A percentile compares a stretch with the other conserved stretches of the same genome.
phyloP scores from a whole-genome alignment of 2,113 vertebrate genomes.

The Tragelaphus imberbis region DNA sequence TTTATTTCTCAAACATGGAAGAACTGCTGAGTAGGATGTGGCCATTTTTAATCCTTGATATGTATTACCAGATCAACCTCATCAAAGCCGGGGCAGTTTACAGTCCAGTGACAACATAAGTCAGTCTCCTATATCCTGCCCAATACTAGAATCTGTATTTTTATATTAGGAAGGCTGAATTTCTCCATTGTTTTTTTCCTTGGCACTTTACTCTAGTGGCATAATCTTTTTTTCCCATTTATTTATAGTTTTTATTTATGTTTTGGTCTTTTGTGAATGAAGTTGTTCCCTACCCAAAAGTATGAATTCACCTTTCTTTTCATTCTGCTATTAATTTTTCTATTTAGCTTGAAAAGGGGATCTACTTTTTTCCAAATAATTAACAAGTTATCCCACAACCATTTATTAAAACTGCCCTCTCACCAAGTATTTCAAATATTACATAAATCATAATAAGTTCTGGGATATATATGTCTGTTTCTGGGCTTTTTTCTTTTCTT shows the following conservation, averaged over 20 bases:
- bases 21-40: not conserved
- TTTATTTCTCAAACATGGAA: not conserved
- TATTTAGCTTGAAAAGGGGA: not conserved
- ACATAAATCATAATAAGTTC: not conserved
- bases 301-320: not conserved
- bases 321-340: not conserved
- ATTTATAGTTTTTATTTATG: not conserved
- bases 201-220: not conserved
- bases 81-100: not conserved
- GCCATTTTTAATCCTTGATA: not conserved
- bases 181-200: not conserved
- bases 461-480: not conserved
- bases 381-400: not conserved
- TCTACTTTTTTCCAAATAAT: not conserved
- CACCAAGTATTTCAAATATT: not conserved
- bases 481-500: not conserved
- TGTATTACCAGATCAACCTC: not conserved
- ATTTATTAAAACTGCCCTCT: not conserved
- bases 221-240: not conserved
- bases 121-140: not conserved
- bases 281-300: not conserved
- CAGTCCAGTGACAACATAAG: not conserved
- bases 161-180: not conserved
- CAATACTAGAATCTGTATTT: not conserved
- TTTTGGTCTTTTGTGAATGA: not conserved